Evolutionary conservation across 2,797 vertebrate genomes (phyloP), one percentile per base, ranked within the genome.

Genomic region (Tokudaia muenninki): DNA sequence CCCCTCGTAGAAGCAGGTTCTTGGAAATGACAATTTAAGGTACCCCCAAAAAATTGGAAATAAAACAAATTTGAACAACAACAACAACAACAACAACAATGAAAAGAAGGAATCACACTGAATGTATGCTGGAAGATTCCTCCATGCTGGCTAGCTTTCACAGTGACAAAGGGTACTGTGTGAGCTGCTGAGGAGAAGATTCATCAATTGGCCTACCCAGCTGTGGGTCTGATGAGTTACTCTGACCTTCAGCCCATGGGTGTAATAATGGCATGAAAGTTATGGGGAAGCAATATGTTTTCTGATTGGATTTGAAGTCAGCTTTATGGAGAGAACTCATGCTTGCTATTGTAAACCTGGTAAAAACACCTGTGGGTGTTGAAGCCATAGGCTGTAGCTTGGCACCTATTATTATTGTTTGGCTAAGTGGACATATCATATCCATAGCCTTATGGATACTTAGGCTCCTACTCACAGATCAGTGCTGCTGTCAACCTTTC

Each of bases 1-100:
- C 97, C 98, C 97, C 89, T 98, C 91, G 97, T 97, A 98, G 96
- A 96, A 98, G 92, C 97, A 98, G 98, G 98, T 98, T 98, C 97
- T 98, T 98, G 98, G 97, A 98, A 98, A 97, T 96, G 98, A 98
- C 87, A 97, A 95, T 98, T 98, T 96, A 97, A 98, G 97, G 98
- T 98, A 98, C 97, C 97, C 97, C 97, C 98, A 94, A 26, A 95
- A 0, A 98, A 94, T 98, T 92, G 0, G 98, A 98, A 98, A 97
- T 98, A 98, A 98, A 95, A 97, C 97, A 98, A 98, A 98, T 96
- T 94, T 97, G 95, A 98, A 97, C 96, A 98, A 97, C 92, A 97
- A 98, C 96, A 98, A 97, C 92, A 97, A 98, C 41, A 41, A 41
- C 2, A 41, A 41, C 41, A 41, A 41, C 41, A 41, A 41, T 3